phyloP scores from a whole-genome alignment of 1,140 invertebrate species.

The Trichonephila inaurata region DNA sequence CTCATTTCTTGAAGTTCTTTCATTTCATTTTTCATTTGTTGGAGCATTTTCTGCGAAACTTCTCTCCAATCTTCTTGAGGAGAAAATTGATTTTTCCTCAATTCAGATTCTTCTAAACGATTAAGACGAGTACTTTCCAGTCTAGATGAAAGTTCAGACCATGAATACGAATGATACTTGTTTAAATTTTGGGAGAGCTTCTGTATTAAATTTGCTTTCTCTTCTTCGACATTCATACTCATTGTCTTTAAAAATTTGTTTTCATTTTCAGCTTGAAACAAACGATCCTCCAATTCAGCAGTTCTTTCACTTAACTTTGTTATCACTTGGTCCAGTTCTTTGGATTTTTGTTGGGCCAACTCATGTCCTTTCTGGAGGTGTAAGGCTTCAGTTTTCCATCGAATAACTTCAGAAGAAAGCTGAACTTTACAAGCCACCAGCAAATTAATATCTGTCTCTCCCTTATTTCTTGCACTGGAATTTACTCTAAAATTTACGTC shows the following conservation, averaged over 20 bases:
- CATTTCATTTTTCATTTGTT: slow-evolving; percentile 67
- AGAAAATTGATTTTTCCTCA: background rate
- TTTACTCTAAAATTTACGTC: slow-evolving; percentile 9
- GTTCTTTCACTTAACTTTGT: slow-evolving; percentile 26
- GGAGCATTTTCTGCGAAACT: slow-evolving; percentile 58
- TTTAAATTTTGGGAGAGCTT: slow-evolving; percentile 20
- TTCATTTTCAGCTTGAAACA: slow-evolving; percentile 48
- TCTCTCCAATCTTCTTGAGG: slow-evolving; percentile 40
- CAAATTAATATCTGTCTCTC: slow-evolving; percentile 34
- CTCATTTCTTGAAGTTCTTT: slow-evolving; percentile 56
- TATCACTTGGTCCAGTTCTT: slow-evolving; percentile 46
- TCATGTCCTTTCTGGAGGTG: slow-evolving; percentile 54
- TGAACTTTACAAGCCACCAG: slow-evolving; percentile 62
- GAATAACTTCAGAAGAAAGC: slow-evolving; percentile 68
- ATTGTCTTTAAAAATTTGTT: slow-evolving; percentile 29
- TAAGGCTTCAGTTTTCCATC: slow-evolving; percentile 69
- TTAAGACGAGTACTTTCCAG: background rate
- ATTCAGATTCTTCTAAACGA: background rate
- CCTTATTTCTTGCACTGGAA: background rate
- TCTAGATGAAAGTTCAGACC: background rate
- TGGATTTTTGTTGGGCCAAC: background rate
- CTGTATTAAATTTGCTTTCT: background rate
- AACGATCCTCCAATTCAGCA: slow-evolving; percentile 50
- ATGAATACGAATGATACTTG: slow-evolving; percentile 57
- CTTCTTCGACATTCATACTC: background rate